Percentiles rank a stretch among this genome's conserved stretches.
Evolutionary conservation across 2,797 vertebrate species (phyloP).

Genomic region (Oreonectes daqikongensis): DNA sequence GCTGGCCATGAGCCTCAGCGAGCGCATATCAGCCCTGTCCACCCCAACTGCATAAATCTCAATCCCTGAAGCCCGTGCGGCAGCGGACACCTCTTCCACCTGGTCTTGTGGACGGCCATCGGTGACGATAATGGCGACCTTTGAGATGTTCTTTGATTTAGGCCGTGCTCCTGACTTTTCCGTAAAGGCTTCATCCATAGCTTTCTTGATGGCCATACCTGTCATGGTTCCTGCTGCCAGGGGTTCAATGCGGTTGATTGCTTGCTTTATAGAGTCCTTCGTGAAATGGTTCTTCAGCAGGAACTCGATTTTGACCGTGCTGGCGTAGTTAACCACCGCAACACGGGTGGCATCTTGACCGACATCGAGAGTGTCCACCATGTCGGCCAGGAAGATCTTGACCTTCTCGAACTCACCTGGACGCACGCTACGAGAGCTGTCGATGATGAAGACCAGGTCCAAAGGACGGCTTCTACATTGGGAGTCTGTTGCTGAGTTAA

Average conservation of each 20-base stretch:
- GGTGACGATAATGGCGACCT: constrained; percentile 91
- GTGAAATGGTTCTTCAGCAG: constrained; percentile 87
- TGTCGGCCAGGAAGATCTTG: constrained; percentile 92
- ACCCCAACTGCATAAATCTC: constrained; percentile 88
- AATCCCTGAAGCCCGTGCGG: constrained; percentile 72
- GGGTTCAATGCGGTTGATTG: constrained; percentile 86
- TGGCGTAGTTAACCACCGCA: constrained; percentile 94
- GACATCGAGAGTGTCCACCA: constrained; percentile 90
- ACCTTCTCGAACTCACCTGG: constrained; percentile 94
- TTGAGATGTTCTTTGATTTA: constrained; percentile 82
- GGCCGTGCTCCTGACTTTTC: constrained; percentile 88
- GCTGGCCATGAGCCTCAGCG: constrained; percentile 87
- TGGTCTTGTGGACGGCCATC: constrained; percentile 95
- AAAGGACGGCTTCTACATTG: constrained; percentile 84
- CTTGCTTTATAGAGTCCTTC: constrained; percentile 84
- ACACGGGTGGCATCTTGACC: constrained; percentile 85
- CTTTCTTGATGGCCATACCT: constrained; percentile 90
- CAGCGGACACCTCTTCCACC: constrained; percentile 75
- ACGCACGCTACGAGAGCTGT: constrained; percentile 96
- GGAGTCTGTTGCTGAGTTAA: constrained; percentile 75
- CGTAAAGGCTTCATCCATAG: constrained; percentile 90
- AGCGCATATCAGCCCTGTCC: constrained; percentile 85
- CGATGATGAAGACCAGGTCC: constrained; percentile 94
- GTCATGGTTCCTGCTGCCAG: constrained; percentile 96
- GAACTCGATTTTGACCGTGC: constrained; percentile 93